These are phyloP conservation scores for Eurystomus gularis DNA, from an alignment of 2,113 vertebrate species.

Conservation along the genomic window DNA sequence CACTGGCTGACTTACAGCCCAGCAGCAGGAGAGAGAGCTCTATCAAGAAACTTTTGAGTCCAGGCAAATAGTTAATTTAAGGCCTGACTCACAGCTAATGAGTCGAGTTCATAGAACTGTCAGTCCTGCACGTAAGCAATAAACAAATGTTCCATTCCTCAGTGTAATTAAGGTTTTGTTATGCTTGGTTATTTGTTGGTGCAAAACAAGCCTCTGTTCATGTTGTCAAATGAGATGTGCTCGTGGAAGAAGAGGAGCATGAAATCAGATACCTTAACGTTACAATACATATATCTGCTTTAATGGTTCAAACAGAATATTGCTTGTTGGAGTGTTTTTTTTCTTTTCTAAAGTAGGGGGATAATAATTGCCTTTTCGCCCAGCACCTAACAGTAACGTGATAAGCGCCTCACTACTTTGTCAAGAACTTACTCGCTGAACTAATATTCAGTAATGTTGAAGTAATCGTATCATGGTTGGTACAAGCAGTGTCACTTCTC, in stretches of 20 bases:
- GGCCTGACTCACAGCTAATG: background rate
- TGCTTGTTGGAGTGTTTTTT: background rate
- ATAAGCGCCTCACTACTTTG: background rate
- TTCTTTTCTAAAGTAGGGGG: rapidly evolving
- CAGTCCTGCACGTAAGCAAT: background rate
- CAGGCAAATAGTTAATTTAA: background rate
- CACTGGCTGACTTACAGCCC: background rate
- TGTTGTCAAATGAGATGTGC: background rate
- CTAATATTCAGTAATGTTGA: background rate
- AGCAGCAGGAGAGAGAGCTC: background rate
- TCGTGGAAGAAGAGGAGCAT: background rate
- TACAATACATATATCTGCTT: background rate
- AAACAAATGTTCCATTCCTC: background rate
- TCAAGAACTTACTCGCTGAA: background rate
- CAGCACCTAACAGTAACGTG: background rate
- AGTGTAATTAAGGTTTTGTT: background rate
- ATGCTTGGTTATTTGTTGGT: background rate
- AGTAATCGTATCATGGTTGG: background rate
- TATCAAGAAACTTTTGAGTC: background rate
- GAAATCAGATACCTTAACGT: background rate
- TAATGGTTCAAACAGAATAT: background rate
- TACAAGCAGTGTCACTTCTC: background rate
- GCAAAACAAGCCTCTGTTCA: background rate
- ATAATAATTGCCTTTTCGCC: background rate
- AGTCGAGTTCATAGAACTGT: background rate